A percentile compares a stretch with the other conserved stretches of the same genome.
Conservation (phyloP, 2,888 invertebrate species). For the Phalera bucephala region DNA sequence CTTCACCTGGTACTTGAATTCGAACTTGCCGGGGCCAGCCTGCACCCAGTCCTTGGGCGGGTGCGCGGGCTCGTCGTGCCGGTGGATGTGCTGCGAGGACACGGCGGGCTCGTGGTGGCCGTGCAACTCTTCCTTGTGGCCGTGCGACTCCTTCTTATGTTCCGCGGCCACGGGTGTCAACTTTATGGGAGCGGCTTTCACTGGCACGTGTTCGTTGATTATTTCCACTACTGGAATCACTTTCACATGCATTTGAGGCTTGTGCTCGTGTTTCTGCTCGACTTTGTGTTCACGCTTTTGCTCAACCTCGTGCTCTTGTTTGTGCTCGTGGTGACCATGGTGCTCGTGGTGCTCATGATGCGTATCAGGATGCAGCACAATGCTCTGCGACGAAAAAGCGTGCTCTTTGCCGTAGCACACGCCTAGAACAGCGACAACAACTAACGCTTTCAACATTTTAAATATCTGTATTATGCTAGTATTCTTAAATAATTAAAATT, state of each 20-base stretch:
- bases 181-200: background rate
- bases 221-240: background rate
- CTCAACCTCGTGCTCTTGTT: background rate
- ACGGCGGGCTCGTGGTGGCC: slow-evolving; percentile 1
- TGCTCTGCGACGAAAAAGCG: background rate
- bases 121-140: background rate
- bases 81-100: slow-evolving; percentile 2
- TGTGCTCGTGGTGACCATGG: background rate
- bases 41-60: slow-evolving; percentile 3
- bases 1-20: slow-evolving; percentile 53
- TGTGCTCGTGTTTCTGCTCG: background rate
- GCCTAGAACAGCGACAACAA: background rate
- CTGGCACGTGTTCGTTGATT: background rate
- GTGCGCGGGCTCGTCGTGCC: slow-evolving; percentile 2
- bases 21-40: slow-evolving; percentile 35
- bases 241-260: background rate
- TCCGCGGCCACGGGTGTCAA: no score
- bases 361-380: background rate
- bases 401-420: background rate
- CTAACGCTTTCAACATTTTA: background rate
- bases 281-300: background rate
- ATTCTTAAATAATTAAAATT: no score
- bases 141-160: background rate
- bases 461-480: no score
- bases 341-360: background rate